phyloP scores from a whole-genome alignment of 2,113 vertebrate species.

The Rhabdomys dilectus region DNA sequence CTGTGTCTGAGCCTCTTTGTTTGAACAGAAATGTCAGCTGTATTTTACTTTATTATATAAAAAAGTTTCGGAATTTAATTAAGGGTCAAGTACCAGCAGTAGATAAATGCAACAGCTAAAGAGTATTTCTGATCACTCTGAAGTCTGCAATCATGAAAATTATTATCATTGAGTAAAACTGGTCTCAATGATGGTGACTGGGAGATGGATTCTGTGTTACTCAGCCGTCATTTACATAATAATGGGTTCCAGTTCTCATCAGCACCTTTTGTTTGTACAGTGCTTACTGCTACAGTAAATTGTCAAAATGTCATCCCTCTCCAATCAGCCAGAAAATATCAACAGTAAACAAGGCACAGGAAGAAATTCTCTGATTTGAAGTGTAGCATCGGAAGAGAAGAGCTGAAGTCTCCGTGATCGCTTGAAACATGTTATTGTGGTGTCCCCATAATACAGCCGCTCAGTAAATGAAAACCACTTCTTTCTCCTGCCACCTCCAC shows the following conservation, averaged over 20 bases:
- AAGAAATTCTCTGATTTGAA: slow-evolving; percentile 92
- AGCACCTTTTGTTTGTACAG: slow-evolving; percentile 96
- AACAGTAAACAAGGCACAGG: slow-evolving; percentile 92
- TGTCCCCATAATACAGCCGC: slow-evolving; percentile 71
- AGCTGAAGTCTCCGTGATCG: slow-evolving; percentile 71
- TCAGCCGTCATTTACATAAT: slow-evolving; percentile 97
- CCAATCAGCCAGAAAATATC: slow-evolving; percentile 92
- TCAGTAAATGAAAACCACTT: slow-evolving; percentile 73
- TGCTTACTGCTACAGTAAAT: slow-evolving; percentile 94
- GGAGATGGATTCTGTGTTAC: slow-evolving; percentile 93
- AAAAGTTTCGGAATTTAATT: slow-evolving; percentile 94
- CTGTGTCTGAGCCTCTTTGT: slow-evolving; percentile 87
- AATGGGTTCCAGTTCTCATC: slow-evolving; percentile 95
- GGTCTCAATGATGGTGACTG: slow-evolving; percentile 91
- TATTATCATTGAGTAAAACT: slow-evolving; percentile 94
- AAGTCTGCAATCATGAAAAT: slow-evolving; percentile 97
- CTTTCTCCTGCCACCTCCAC: background rate
- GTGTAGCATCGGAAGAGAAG: slow-evolving; percentile 76
- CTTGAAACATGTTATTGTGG: slow-evolving; percentile 64
- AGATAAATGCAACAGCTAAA: slow-evolving; percentile 92
- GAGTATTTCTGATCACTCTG: slow-evolving; percentile 91
- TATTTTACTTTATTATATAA: slow-evolving; percentile 94
- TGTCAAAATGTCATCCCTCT: slow-evolving; percentile 96
- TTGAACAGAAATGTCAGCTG: slow-evolving; percentile 91
- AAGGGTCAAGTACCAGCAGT: slow-evolving; percentile 92